These are phyloP conservation scores for Conops quadrifasciatus DNA, from an alignment of 2,888 invertebrate genomes.

Conservation along the genomic window DNA sequence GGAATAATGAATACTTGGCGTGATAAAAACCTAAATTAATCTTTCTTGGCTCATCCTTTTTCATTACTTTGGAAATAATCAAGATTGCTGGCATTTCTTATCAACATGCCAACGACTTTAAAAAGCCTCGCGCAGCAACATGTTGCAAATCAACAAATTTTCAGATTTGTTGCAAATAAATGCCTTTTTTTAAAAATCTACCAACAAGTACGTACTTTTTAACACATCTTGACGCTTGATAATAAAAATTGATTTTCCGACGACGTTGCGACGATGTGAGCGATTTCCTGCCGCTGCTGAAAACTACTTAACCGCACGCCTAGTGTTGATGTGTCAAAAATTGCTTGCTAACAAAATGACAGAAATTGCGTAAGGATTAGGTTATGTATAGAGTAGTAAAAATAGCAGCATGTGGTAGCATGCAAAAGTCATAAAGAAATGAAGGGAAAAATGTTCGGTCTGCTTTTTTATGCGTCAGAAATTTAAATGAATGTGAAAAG, in stretches of 20 bases:
- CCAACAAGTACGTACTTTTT: too few relatives aligned
- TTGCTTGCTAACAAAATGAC: slow-evolving; percentile 20
- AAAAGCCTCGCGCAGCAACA: background rate
- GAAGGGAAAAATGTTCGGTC: background rate
- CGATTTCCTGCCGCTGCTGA: slow-evolving; percentile 2
- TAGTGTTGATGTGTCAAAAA: slow-evolving; percentile 42
- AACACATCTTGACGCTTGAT: slow-evolving; percentile 21
- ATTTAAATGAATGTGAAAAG: slow-evolving; percentile 1
- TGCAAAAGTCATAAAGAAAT: slow-evolving; percentile 24
- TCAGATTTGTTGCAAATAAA: background rate
- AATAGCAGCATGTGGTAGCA: slow-evolving; percentile 16
- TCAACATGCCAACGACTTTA: too few relatives aligned
- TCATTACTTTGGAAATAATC: too few relatives aligned
- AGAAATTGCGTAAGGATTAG: slow-evolving; percentile 21
- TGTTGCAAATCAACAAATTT: background rate
- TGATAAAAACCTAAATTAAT: too few relatives aligned
- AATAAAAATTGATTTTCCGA: slow-evolving; percentile 34
- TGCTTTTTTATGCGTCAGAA: too few relatives aligned
- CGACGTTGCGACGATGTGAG: background rate
- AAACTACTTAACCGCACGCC: slow-evolving; percentile 24
- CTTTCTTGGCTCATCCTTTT: too few relatives aligned
- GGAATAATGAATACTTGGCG: too few relatives aligned
- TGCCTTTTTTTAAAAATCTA: background rate
- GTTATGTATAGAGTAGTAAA: too few relatives aligned
- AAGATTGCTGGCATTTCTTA: too few relatives aligned